Evolutionary conservation across 92 coral and sea anemone genomes (phyloP), one percentile per base, ranked within the genome.

Genomic region (Phenganax stokvisi): DNA sequence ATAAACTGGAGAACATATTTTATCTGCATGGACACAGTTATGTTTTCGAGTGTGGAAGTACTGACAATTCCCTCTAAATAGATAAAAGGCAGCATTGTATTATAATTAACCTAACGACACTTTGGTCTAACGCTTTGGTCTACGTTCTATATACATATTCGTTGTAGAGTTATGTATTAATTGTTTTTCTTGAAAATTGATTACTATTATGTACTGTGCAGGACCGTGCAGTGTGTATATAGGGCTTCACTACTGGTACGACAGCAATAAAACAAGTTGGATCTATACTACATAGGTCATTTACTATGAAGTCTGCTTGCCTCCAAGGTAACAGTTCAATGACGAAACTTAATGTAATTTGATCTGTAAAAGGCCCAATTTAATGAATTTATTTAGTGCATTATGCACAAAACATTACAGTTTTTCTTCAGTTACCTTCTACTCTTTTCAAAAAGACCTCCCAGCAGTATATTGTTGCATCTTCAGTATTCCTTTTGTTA

Each of bases 401-500:
- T 37, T 37, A 37, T 5, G 5, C 47, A 37, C 47, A 37, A 37
- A 37, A 37, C 47, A 37, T 37, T 37, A 37, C 47, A 37, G 47
- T 37, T 37, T 37, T 37, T 37, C 5, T 37, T 37, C 47, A 37
- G 47, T 37, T 25, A 68, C 73, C 73, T 68, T 68, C 77, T 12
- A 73, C 77, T 11, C 54, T 73, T 75, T 74, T 60, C 54, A 59
- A 27, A 64, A 72, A 83, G 47, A 83, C 16, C 61, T 83, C 86
- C 86, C 86, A 83, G 30, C 81, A 72, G 59, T 74, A 83, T 29
- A 83, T 83, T 57, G 86, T 73, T 28, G 86, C 82, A 57, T 83
- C 86, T 53, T 83, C 86, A 44, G 60, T 60, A 59, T 11, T 17
- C 63, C 82, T 57, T 37, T 20, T 74, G 72, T 83, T 83, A 66